phyloP scores from a whole-genome alignment of 1,140 invertebrate genomes.

The Conus betulinus region DNA sequence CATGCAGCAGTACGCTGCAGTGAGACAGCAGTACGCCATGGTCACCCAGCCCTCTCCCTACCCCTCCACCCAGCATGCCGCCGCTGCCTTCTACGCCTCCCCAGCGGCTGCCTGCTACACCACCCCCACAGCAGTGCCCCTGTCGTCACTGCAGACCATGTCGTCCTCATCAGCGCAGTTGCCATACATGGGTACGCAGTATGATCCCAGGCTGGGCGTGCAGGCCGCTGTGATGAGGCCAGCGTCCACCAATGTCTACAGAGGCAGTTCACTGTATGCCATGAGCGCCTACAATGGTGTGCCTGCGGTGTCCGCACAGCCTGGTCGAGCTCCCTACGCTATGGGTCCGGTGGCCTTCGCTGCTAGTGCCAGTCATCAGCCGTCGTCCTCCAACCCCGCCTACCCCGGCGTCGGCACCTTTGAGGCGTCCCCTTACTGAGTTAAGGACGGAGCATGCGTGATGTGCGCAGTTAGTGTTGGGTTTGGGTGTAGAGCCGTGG shows the following conservation, averaged over 20 bases:
- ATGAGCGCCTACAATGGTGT: conserved; percentile 26
- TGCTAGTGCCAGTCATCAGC: background rate
- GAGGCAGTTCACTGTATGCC: conserved; percentile 28
- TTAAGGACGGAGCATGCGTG: background rate
- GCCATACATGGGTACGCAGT: conserved; percentile 18
- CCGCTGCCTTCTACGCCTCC: conserved; percentile 24
- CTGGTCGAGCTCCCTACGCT: conserved; percentile 4
- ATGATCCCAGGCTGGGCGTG: background rate
- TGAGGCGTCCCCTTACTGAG: conserved; percentile 25
- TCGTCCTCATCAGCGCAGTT: background rate
- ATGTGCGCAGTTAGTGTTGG: background rate
- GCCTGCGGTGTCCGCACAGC: conserved; percentile 5
- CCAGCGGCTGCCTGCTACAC: background rate
- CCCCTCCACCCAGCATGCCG: conserved; percentile 8
- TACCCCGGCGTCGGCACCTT: conserved; percentile 13
- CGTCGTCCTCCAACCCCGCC: conserved; percentile 1
- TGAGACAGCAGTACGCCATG: conserved; percentile 25
- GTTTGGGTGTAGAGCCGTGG: background rate
- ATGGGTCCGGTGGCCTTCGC: conserved; percentile 15
- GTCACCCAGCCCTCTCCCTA: conserved; percentile 25
- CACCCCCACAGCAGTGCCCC: background rate
- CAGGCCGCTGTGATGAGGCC: conserved; percentile 15
- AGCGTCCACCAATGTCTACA: conserved; percentile 9
- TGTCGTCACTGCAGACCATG: conserved; percentile 22
- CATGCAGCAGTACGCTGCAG: conserved; percentile 23